Evolutionary conservation across 2,888 invertebrate genomes (phyloP), one percentile per base, ranked within the genome.

Genomic region (Conus canariensis): DNA sequence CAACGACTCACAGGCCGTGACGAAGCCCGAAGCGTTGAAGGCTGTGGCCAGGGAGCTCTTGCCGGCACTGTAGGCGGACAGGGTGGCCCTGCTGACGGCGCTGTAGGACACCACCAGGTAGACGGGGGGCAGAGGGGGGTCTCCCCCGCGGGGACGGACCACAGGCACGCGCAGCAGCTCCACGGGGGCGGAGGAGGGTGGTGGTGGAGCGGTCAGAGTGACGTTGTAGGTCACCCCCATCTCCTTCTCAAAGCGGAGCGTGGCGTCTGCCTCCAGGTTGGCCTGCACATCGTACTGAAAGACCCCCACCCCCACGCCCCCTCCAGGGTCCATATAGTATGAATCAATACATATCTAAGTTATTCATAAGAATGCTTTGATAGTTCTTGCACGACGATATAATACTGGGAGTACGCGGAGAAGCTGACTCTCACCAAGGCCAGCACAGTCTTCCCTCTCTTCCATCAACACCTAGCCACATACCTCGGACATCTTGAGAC

Each of bases 41-140:
- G 87, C 87, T 8, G 90, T 91, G 30, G 90, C 56, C 1, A 90
- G 60, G 8, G 70, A 74, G 19, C 83, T 67, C 60, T 60, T 74
- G 4, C 88, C 91, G 22, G 85, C 88, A 16, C 89, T 89, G 86
- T 90, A 90, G 59, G 90, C 91, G 6, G 89, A 70, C 58, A 91
- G 86, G n/a, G 82, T n/a, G n/a, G 90, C 90, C 22, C 60, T 19
- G 5, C 87, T 88, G 45, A 90, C 87, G 19, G 89, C 87, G 25
- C 67, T 80, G 90, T 91, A 91, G 22, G 90, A 67, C 45, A 91
- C 88, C 30, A 85, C 67, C 67, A 91, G 90, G 64, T 90, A 90
- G 4, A 91, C 91, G 80, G 91, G 90, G 22, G 91, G 91, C 45
- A 91, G 82, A 19, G 90, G 90, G 19, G 90, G 90, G 45, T 80